Base-by-base conservation (phyloP, 2,888 invertebrate genomes). In the Coenonympha arcania region DNA sequence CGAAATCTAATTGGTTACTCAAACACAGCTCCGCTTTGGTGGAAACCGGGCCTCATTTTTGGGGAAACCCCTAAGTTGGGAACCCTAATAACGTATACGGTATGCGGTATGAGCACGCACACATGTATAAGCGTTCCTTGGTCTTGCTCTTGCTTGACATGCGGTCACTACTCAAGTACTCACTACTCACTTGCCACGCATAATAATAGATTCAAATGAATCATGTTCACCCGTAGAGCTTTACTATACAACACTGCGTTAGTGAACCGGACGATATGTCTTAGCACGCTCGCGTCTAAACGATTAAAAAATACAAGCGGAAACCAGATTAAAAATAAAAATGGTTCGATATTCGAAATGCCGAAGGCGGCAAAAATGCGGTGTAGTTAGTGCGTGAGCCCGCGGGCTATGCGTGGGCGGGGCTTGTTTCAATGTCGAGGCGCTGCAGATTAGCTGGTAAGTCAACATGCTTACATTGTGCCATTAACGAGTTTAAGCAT, bases 111-210 rank as follows among this genome's bases (percentile, higher is more conserved):
- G 53, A 48, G 37, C 58, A 64, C 59, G 61, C 67, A 65, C 65
- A 64, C 58, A n/a, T n/a, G n/a, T n/a, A 65, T 59, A 63, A 34
- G 18, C 42, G 60, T 56, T 54, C 58, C 60, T 67, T 67, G 76
- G 75, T 79, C 80, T 84, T 79, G 82, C 73, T 83, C 82, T 82
- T 82, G 82, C 82, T 82, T 82, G 82, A 83, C 82, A 81, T 71
- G 69, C 78, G 83, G 83, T 80, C 82, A 80, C n/a, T n/a, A n/a
- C n/a, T n/a, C n/a, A n/a, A 80, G n/a, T n/a, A n/a, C n/a, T n/a
- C n/a, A n/a, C n/a, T n/a, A n/a, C n/a, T n/a, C n/a, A n/a, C 80
- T 80, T 73, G 79, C 74, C 74, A 76, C 77, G 82, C 83, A 83
- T 84, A 83, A 81, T 84, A 84, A 84, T 84, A 83, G 79, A 77